Conservation (phyloP, 1,140 invertebrate genomes). For the Gonioctena quinquepunctata region DNA sequence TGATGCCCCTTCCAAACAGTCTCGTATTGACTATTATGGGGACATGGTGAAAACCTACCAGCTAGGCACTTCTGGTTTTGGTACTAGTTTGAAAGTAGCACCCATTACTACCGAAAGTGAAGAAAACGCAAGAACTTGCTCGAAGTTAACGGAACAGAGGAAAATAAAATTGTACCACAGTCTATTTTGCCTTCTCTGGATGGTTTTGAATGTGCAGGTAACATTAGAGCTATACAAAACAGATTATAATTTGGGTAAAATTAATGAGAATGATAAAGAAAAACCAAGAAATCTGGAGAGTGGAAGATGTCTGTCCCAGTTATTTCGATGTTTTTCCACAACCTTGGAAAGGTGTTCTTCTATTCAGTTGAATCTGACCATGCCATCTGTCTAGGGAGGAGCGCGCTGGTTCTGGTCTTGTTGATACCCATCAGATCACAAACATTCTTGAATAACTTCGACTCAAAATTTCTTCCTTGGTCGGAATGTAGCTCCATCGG, state of each 20-base stretch:
- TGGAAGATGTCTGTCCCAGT: too few relatives aligned
- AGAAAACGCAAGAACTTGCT: constrained; percentile 79
- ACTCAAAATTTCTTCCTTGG: too few relatives aligned
- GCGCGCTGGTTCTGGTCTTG: too few relatives aligned
- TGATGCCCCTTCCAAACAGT: constrained; percentile 72
- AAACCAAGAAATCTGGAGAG: too few relatives aligned
- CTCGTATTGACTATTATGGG: constrained; percentile 94
- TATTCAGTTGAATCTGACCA: too few relatives aligned
- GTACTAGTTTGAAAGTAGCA: constrained; percentile 81
- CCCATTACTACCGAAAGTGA: constrained; percentile 79
- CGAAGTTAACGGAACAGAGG: constrained; percentile 77
- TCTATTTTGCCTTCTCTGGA: constrained; percentile 81
- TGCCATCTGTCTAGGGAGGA: too few relatives aligned
- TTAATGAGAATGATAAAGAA: background rate
- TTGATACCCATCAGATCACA: too few relatives aligned
- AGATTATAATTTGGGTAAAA: background rate
- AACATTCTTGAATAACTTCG: too few relatives aligned
- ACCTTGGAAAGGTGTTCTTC: too few relatives aligned
- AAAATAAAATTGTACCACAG: constrained; percentile 70
- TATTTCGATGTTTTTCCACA: too few relatives aligned
- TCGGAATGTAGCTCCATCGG: too few relatives aligned
- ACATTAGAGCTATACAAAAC: constrained; percentile 18
- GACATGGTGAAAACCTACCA: constrained; percentile 91
- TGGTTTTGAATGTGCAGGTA: constrained; percentile 70
- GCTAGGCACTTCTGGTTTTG: constrained; percentile 64